Conservation (phyloP, 1,140 invertebrate species). For the Hydropsyche tenuis region DNA sequence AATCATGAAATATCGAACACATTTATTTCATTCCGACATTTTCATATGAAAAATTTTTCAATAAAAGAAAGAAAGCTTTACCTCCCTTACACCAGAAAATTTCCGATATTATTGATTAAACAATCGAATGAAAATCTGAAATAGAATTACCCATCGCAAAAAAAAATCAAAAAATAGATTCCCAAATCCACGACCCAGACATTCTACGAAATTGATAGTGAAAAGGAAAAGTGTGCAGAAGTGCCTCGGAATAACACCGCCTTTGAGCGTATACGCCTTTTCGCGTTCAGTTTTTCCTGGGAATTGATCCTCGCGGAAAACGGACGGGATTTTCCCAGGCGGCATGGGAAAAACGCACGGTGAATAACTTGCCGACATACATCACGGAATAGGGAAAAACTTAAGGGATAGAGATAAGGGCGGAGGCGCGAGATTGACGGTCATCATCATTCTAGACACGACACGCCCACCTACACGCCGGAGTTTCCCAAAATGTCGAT, state of each 20-base stretch:
- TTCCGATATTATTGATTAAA: no score
- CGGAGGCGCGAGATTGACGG: slow-evolving; percentile 17
- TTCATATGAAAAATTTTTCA: no score
- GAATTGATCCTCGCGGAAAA: slow-evolving; percentile 19
- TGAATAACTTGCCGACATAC: slow-evolving; percentile 22
- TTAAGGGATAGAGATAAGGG: slow-evolving; percentile 13
- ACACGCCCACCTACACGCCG: background rate
- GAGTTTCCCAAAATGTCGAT: no score
- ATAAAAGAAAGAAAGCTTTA: no score
- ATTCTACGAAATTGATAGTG: background rate
- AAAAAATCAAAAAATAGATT: background rate
- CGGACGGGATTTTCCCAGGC: slow-evolving; percentile 9
- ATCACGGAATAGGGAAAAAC: slow-evolving; percentile 11
- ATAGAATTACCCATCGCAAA: background rate
- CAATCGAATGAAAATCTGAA: background rate
- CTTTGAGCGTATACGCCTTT: no score
- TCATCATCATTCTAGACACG: slow-evolving; percentile 20
- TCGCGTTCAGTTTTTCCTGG: background rate
- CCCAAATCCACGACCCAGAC: background rate
- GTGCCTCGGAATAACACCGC: background rate
- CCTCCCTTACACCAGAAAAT: no score
- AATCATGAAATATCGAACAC: no score
- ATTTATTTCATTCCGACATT: no score
- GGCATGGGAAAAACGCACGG: slow-evolving; percentile 22
- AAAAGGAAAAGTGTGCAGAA: background rate